Percentiles rank a stretch among this genome's conserved stretches.
These are phyloP conservation scores for Cremastinae sp. DNA, from an alignment of 2,888 invertebrate species.

Conservation along the genomic window DNA sequence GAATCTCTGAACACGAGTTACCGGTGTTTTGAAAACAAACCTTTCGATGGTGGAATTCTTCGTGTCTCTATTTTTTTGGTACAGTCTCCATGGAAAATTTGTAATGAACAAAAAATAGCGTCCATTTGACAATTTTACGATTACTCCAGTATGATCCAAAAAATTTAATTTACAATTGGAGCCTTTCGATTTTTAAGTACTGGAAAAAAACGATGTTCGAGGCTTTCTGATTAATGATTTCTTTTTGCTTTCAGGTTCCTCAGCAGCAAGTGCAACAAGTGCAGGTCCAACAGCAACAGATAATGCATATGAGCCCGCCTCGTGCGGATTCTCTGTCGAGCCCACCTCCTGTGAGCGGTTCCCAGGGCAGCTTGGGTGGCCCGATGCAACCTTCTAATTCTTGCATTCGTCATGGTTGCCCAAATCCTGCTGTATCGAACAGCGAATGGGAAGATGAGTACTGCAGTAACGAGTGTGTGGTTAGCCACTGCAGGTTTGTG, in stretches of 20 bases:
- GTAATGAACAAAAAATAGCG: not conserved
- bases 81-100: slow-evolving; percentile 6
- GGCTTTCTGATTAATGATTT: not conserved
- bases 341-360: slow-evolving; percentile 73
- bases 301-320: slow-evolving; percentile 77
- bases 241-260: slow-evolving; percentile 66
- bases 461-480: slow-evolving; percentile 98
- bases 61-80: slow-evolving; percentile 1
- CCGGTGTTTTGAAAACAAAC: slow-evolving; percentile 13
- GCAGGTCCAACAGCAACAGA: slow-evolving; percentile 76
- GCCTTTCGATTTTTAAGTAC: not conserved
- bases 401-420: slow-evolving; percentile 94
- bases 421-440: slow-evolving; percentile 93
- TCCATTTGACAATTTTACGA: no score
- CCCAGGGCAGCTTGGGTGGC: slow-evolving; percentile 69
- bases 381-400: slow-evolving; percentile 78
- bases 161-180: no score
- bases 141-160: no score
- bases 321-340: slow-evolving; percentile 74
- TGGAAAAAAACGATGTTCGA: not conserved
- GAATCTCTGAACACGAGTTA: not conserved
- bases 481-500: slow-evolving; percentile 93
- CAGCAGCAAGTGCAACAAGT: slow-evolving; percentile 74
- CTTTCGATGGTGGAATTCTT: not conserved
- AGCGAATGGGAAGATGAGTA: slow-evolving; percentile 98